Evolutionary conservation across 2,797 vertebrate genomes (phyloP), one percentile per base, ranked within the genome.

Genomic region (Rhinoraja longicauda): DNA sequence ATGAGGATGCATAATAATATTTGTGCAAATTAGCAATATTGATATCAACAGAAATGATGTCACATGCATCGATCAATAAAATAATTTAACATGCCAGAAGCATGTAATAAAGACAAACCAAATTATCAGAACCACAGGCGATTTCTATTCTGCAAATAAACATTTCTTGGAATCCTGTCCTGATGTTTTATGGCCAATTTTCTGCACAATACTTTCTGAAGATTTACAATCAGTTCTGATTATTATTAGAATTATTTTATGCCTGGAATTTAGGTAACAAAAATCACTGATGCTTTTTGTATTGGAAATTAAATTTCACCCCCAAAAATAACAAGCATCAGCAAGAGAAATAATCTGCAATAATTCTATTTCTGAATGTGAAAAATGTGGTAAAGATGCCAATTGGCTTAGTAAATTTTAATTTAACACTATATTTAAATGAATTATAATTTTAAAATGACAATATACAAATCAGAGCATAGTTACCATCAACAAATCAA

Each of bases 31-130:
- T 6, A 92, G 90, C 90, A 73, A 67, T 2, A 53, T 73, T 45
- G 90, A 57, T 75, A 73, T 7, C 32, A 13, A 53, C n/a, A 75
- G 26, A 73, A 84, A 84, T 45, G 1, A 92, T 75, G 26, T 95
- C 94, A 94, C 96, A 97, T 97, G 97, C 97, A 97, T 95, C 96
- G 96, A 96, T 97, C 96, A 96, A 94, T 93, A 95, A 95, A 77
- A 53, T 94, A 95, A 70, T 32, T 81, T 15, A 45, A 93, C 93
- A 94, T 73, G 93, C 73, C 29, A 36, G 53, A 93, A 88, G 93
- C 84, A 82, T 86, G 93, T 93, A 53, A 93, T 73, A 75, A 93
- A 12, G 39, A 70, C 32, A 92, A 91, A 70, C 76, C 59, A 93
- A 62, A 78, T 59, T 81, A 93, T 92, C 77, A 93, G 32, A 53